Evolutionary conservation across 2,888 invertebrate species (phyloP), one percentile per base, ranked within the genome.

Genomic region (Phalangium opilio): DNA sequence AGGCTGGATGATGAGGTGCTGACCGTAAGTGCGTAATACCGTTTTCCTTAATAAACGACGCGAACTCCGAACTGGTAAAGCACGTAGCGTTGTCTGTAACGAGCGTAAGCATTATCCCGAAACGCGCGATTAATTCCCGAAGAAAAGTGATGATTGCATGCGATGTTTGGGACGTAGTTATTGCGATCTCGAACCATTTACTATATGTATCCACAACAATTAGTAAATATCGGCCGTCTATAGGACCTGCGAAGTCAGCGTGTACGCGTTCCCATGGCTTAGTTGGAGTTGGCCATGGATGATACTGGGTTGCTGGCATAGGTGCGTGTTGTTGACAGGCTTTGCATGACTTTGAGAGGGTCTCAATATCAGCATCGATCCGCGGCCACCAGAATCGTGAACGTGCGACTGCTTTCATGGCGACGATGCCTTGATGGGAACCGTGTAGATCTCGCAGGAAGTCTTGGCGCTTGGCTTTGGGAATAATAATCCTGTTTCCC

Each of bases 391-490:
- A 63, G 35, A 60, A 59, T 45, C 54, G 50, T 27, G 52, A 49
- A n/a, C 61, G 39, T 4, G 61, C 60, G 5, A 61, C 34, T 3
- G 45, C 33, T 46, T 62, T 62, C 58, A 62, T 59, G 3, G 58
- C 50, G 0, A 50, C 51, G n/a, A 55, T 56, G 3, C 62, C 62
- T 4, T 58, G 52, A 48, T 62, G 62, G 3, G 56, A 55, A 10
- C 47, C 41, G 51, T 61, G 61, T 2, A 63, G 47, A 40, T 54
- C 51, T 10, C 48, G 44, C 11, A 62, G 47, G 0, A 60, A 50
- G 8, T 46, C 34, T n/a, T 39, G 34, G 20, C 48, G 53, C 5
- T 57, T 52, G 18, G 41, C 47, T 12, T 27, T 15, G 10, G 62
- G 62, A 21, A 62, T 52, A 3, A 61, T 50, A 1, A 60, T 52